phyloP scores from a whole-genome alignment of 2,888 invertebrate genomes.

The Lobophora halterata region DNA sequence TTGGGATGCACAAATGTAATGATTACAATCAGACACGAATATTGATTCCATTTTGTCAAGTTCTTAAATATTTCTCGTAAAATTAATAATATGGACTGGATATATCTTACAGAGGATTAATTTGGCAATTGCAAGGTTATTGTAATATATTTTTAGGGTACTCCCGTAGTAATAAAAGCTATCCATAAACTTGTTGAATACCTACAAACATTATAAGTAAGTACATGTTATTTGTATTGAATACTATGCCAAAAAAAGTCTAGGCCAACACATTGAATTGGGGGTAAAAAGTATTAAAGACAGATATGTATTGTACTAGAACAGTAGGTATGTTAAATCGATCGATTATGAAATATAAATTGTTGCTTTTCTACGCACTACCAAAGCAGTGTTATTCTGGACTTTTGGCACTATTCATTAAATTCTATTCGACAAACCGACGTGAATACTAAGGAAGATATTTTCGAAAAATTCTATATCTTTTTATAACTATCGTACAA shows the following conservation, averaged over 20 bases:
- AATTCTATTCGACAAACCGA: slow-evolving; percentile 59
- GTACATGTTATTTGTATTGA: slow-evolving; percentile 38
- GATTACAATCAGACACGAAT: too few species aligned
- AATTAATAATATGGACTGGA: too few species aligned
- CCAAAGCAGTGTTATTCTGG: slow-evolving; percentile 56
- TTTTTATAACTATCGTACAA: slow-evolving; percentile 63
- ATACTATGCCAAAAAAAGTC: slow-evolving; percentile 50
- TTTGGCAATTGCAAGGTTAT: slow-evolving; percentile 38
- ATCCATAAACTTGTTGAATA: neutral
- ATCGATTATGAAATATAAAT: slow-evolving; percentile 68
- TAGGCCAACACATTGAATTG: slow-evolving; percentile 51
- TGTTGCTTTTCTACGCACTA: slow-evolving; percentile 72
- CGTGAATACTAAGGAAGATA: slow-evolving; percentile 67
- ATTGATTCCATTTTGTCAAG: too few species aligned
- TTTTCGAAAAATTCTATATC: slow-evolving; percentile 65
- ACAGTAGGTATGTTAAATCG: slow-evolving; percentile 53
- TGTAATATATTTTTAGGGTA: too few species aligned
- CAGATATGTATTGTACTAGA: slow-evolving; percentile 76
- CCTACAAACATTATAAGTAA: neutral
- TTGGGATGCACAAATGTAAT: slow-evolving; percentile 74
- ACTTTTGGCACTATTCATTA: slow-evolving; percentile 52
- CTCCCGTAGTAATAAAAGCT: too few species aligned
- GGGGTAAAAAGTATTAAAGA: slow-evolving; percentile 62
- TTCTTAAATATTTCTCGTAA: too few species aligned
- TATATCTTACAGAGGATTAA: slow-evolving; percentile 38